Percentiles rank a stretch among this genome's conserved stretches.
These are phyloP conservation scores for Chaenogobius annularis DNA, from an alignment of 2,113 vertebrate genomes.

Conservation along the genomic window DNA sequence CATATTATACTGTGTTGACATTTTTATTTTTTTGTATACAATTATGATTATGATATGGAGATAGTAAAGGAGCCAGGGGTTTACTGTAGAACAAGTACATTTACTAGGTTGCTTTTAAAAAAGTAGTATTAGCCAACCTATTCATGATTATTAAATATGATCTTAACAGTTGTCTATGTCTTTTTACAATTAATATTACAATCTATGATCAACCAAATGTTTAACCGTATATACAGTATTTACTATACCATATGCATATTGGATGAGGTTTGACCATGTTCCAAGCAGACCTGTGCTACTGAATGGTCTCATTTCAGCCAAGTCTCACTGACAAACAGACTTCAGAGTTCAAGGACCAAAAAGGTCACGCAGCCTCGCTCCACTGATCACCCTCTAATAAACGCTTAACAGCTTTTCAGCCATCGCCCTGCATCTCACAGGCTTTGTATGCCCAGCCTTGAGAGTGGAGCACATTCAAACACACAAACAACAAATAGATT, in stretches of 20 bases:
- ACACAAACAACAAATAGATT: slow-evolving; percentile 1
- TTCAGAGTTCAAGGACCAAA: neutral
- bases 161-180: no score
- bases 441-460: slow-evolving; percentile 19
- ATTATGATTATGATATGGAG: no score
- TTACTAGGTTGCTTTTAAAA: no score
- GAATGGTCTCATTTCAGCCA: neutral
- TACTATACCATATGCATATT: no score
- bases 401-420: slow-evolving; percentile 2
- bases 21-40: no score
- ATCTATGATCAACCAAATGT: neutral
- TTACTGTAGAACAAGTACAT: no score
- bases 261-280: neutral
- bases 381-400: neutral
- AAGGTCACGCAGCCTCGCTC: neutral
- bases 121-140: no score
- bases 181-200: neutral
- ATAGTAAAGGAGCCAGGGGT: no score
- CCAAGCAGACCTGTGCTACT: neutral
- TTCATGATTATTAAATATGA: no score
- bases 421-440: neutral
- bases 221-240: no score
- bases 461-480: neutral
- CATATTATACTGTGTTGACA: no score
- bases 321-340: neutral